phyloP scores from a whole-genome alignment of 2,888 invertebrate genomes.

The Lycia hirtaria region DNA sequence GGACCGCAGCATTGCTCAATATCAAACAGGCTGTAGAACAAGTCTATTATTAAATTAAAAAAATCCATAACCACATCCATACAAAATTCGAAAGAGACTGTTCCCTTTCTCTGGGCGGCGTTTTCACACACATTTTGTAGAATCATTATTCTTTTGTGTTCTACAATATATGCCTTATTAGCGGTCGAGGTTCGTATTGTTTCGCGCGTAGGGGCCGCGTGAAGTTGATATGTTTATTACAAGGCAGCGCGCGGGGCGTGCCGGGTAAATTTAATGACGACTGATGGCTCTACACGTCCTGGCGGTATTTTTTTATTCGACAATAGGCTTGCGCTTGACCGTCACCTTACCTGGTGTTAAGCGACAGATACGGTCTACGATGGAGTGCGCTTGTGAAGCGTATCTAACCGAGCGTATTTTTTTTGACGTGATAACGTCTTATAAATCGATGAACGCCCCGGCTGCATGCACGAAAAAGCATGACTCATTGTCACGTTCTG shows the following conservation, averaged over 20 bases:
- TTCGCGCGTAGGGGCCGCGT: constrained; percentile 53
- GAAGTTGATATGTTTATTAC: constrained; percentile 69
- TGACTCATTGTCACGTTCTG: no score
- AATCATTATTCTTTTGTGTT: constrained; percentile 43
- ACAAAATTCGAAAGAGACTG: constrained; percentile 24
- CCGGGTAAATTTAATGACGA: constrained; percentile 39
- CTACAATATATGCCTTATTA: constrained; percentile 64
- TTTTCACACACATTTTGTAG: constrained; percentile 43
- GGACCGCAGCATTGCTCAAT: no score
- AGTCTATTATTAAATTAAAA: constrained; percentile 15
- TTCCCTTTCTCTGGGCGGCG: constrained; percentile 14
- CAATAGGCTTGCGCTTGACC: no score
- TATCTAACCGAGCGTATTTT: no score
- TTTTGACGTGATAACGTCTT: no score
- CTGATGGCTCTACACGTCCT: constrained; percentile 23
- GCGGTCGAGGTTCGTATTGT: constrained; percentile 62
- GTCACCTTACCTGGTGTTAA: no score
- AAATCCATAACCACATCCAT: not conserved
- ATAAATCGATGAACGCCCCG: no score
- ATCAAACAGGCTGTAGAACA: constrained; percentile 2
- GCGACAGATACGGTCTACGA: no score
- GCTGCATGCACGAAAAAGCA: no score
- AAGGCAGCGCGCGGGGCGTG: constrained; percentile 46
- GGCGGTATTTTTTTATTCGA: no score
- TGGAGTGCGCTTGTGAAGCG: no score